These are phyloP conservation scores for Callithrix jacchus DNA, from an alignment of 2,113 vertebrate species.

Conservation along the genomic window DNA sequence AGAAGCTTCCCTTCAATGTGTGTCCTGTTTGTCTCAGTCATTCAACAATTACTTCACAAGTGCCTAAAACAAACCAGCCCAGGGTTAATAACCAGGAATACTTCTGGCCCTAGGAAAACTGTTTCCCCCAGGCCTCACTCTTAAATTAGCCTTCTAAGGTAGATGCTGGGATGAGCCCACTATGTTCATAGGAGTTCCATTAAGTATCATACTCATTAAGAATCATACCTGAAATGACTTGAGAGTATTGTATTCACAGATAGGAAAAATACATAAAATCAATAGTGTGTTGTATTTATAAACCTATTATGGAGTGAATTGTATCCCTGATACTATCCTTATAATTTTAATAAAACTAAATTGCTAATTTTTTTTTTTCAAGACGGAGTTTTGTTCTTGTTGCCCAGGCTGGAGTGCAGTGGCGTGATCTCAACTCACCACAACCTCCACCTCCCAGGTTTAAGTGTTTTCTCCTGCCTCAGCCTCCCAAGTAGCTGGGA, in stretches of 20 bases:
- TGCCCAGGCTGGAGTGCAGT: too few species aligned
- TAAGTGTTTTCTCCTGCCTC: too few species aligned
- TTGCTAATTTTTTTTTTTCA: too few species aligned
- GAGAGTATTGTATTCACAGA: neutral
- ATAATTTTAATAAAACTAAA: too few species aligned
- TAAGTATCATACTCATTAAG: neutral
- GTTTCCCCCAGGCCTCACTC: neutral
- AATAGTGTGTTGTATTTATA: neutral
- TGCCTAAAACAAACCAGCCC: neutral
- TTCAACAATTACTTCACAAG: neutral
- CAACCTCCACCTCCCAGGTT: too few species aligned
- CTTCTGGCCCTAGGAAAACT: neutral
- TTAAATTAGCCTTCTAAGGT: neutral
- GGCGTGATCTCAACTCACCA: too few species aligned
- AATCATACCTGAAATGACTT: neutral
- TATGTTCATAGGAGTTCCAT: neutral
- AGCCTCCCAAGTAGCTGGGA: too few species aligned
- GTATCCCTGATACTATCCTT: neutral
- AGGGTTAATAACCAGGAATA: neutral
- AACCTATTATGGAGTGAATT: neutral
- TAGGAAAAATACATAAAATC: neutral
- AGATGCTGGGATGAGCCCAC: neutral
- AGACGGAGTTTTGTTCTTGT: too few species aligned
- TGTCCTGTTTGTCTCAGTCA: neutral
- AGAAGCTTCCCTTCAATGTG: neutral